These are phyloP conservation scores for Dipodomys spectabilis DNA, from an alignment of 2,113 vertebrate species.

Conservation along the genomic window DNA sequence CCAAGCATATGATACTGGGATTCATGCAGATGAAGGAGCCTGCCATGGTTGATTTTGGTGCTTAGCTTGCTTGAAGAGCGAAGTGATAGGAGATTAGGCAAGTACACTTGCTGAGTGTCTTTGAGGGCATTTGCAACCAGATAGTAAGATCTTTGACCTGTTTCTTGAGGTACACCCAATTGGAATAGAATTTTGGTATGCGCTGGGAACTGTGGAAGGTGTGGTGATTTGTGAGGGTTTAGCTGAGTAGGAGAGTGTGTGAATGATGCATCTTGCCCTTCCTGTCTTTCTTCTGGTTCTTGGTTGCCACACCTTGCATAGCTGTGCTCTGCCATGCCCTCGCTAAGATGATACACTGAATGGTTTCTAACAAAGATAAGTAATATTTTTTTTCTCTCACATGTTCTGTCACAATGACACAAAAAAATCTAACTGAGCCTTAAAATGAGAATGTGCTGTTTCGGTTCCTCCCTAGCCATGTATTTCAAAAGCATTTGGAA, in stretches of 20 bases:
- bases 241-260: neutral
- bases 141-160: no score
- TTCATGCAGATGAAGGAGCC: no score
- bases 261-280: neutral
- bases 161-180: neutral
- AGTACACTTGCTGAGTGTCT: accelerated
- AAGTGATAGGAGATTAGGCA: neutral
- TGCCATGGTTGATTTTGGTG: neutral
- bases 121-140: neutral
- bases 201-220: neutral
- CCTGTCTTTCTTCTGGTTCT: neutral
- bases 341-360: neutral
- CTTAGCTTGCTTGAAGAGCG: neutral
- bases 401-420: neutral
- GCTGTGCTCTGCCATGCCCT: no score
- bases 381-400: no score
- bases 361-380: neutral
- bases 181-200: neutral
- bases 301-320: neutral
- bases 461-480: no score
- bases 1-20: neutral
- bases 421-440: neutral
- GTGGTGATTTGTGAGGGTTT: no score
- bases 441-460: neutral
- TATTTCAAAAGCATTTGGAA: neutral